These are phyloP conservation scores for Emmelina monodactyla DNA, from an alignment of 2,888 invertebrate genomes.

Conservation along the genomic window DNA sequence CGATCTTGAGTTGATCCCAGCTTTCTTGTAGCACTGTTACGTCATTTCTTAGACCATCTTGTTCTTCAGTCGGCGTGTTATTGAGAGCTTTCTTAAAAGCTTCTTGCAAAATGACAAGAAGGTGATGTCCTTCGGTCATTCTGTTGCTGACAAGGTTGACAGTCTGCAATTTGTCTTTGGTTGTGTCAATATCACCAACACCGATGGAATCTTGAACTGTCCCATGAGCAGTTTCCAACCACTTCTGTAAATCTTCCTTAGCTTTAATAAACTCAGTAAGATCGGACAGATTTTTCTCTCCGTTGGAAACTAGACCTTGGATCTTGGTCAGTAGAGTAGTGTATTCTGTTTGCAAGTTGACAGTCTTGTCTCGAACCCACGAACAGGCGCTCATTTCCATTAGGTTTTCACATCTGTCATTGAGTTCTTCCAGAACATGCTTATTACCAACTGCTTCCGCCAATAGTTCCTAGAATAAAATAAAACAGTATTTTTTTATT, in stretches of 20 bases:
- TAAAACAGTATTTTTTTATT: neutral
- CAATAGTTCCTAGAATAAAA: constrained; percentile 65
- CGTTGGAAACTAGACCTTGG: constrained; percentile 82
- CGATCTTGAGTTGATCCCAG: constrained; percentile 90
- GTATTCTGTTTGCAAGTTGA: constrained; percentile 83
- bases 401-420: constrained; percentile 85
- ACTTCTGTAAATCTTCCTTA: constrained; percentile 81
- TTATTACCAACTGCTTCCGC: constrained; percentile 80
- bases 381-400: constrained; percentile 87
- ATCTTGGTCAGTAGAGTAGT: constrained; percentile 79
- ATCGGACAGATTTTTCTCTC: constrained; percentile 90
- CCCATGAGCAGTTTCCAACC: constrained; percentile 83
- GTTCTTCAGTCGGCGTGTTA: constrained; percentile 81
- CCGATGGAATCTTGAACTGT: constrained; percentile 84
- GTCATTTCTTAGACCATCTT: constrained; percentile 77
- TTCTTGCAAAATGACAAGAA: constrained; percentile 83
- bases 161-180: constrained; percentile 82
- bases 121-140: constrained; percentile 84
- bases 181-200: constrained; percentile 78
- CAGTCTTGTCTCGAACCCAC: constrained; percentile 86
- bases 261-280: constrained; percentile 91
- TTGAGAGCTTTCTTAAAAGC: constrained; percentile 86
- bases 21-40: constrained; percentile 81
- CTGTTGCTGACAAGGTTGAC: constrained; percentile 76
- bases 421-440: constrained; percentile 81